Evolutionary conservation across 2,888 invertebrate species (phyloP).

Genomic region (Megamerina dolium): DNA sequence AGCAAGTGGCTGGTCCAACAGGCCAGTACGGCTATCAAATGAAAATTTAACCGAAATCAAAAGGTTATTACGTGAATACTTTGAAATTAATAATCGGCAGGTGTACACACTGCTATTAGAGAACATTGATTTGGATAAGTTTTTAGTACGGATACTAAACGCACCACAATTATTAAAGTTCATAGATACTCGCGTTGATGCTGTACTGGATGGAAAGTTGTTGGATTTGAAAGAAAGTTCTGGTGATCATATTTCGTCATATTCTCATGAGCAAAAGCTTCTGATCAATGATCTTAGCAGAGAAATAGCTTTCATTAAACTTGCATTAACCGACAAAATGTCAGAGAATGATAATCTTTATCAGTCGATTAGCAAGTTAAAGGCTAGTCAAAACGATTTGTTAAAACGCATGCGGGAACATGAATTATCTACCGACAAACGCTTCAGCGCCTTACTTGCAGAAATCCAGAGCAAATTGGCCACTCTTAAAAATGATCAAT

Average conservation of each 20-base stretch:
- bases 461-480: constrained; percentile 40
- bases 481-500: constrained; percentile 45
- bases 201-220: constrained; percentile 36
- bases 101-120: constrained; percentile 35
- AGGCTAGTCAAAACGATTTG: constrained; percentile 35
- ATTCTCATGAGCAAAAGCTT: constrained; percentile 45
- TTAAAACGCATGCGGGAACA: constrained; percentile 34
- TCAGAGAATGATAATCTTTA: constrained; percentile 44
- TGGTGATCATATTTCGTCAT: constrained; percentile 15
- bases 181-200: constrained; percentile 33
- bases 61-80: constrained; percentile 30
- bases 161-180: constrained; percentile 35
- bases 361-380: constrained; percentile 35
- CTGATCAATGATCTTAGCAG: constrained; percentile 53
- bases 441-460: constrained; percentile 33
- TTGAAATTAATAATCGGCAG: constrained; percentile 32
- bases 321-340: constrained; percentile 52
- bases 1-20: constrained; percentile 20
- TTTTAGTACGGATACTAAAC: constrained; percentile 43
- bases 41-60: constrained; percentile 47
- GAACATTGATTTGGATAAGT: constrained; percentile 40
- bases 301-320: constrained; percentile 55
- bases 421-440: constrained; percentile 35
- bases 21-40: constrained; percentile 31
- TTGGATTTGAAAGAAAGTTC: constrained; percentile 20